Conservation (phyloP, 2,888 invertebrate species). For the Adineta ricciae region DNA sequence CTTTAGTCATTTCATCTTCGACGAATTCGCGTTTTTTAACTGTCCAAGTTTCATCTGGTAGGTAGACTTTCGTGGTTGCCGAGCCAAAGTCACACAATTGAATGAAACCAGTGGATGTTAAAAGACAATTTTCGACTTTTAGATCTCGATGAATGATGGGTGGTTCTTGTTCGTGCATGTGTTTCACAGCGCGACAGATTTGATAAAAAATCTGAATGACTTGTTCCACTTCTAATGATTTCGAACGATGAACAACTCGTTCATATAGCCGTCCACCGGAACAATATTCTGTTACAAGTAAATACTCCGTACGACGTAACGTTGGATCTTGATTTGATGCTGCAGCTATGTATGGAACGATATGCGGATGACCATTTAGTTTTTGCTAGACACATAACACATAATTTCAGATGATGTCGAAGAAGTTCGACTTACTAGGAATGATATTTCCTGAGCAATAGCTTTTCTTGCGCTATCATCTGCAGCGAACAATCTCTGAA, state of each 20-base stretch:
- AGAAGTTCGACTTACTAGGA: conserved; percentile 41
- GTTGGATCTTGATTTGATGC: conserved; percentile 26
- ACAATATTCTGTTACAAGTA: conserved; percentile 82
- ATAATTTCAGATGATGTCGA: not conserved
- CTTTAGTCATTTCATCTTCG: conserved; percentile 75
- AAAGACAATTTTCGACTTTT: conserved; percentile 55
- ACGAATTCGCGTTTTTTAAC: conserved; percentile 76
- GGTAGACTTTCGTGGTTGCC: conserved; percentile 67
- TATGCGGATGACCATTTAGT: conserved; percentile 77
- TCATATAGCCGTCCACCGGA: conserved; percentile 59
- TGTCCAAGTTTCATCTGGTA: conserved; percentile 80
- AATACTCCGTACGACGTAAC: conserved; percentile 68
- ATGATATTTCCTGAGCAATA: conserved; percentile 50
- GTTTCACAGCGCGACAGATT: conserved; percentile 74
- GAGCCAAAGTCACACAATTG: conserved; percentile 97
- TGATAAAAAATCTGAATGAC: conserved; percentile 76
- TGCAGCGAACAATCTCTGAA: conserved; percentile 51
- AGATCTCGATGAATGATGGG: conserved; percentile 90
- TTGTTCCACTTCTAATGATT: conserved; percentile 44
- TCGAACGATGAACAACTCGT: conserved; percentile 40
- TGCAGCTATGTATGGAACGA: conserved; percentile 71
- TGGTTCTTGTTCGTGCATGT: conserved; percentile 79
- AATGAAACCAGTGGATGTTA: conserved; percentile 25
- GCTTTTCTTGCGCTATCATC: conserved; percentile 50
- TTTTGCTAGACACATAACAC: conserved; percentile 58